These are phyloP conservation scores for Hyposoter didymator DNA, from an alignment of 2,888 invertebrate genomes.

Conservation along the genomic window DNA sequence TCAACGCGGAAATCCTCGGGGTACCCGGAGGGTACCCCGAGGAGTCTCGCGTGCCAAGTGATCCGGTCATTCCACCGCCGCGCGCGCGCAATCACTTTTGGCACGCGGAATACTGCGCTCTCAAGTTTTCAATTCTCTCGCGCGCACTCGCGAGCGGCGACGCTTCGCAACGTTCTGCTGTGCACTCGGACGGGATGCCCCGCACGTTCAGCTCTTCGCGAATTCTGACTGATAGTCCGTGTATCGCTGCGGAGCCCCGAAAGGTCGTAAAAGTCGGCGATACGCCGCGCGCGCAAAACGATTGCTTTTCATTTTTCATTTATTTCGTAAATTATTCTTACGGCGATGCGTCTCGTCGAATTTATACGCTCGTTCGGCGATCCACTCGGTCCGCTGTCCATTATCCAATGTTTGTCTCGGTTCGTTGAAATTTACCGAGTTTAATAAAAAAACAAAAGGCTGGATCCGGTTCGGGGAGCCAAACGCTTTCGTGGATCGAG, in stretches of 20 bases:
- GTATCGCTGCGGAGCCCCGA: background rate
- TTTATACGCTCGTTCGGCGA: background rate
- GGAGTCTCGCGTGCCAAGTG: conserved; percentile 45
- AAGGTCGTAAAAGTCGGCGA: background rate
- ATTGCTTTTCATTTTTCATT: background rate
- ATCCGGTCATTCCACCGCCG: conserved; percentile 62
- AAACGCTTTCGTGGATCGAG: background rate
- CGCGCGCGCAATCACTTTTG: conserved; percentile 50
- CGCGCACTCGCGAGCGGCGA: no score
- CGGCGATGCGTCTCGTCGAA: background rate
- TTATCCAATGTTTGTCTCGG: background rate
- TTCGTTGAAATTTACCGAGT: background rate
- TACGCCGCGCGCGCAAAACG: background rate
- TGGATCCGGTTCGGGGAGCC: background rate
- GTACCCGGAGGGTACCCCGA: no score
- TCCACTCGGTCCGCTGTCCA: background rate
- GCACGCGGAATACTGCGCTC: conserved; percentile 51
- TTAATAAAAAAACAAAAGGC: background rate
- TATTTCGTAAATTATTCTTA: background rate
- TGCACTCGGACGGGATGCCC: background rate
- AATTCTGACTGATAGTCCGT: background rate
- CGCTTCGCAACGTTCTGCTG: background rate
- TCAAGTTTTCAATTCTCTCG: background rate
- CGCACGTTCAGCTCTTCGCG: background rate
- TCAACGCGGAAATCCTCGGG: conserved; percentile 52